Evolutionary conservation across 2,888 invertebrate species (phyloP).

Genomic region (Agrotis ipsilon): DNA sequence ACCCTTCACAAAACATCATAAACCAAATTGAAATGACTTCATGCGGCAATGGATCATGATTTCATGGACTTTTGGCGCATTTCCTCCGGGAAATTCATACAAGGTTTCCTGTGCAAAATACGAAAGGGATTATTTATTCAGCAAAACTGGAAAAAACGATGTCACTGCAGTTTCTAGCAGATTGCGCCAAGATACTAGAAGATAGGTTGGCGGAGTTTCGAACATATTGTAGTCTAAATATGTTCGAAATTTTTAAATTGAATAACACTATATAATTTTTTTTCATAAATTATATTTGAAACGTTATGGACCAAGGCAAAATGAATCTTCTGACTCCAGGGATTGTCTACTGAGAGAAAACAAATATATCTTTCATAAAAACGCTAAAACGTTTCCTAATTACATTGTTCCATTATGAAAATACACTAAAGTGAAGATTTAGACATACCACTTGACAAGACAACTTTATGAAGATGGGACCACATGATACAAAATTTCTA

Average conservation of each 20-base stretch:
- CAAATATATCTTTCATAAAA: background rate
- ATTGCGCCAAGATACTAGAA: conserved; percentile 25
- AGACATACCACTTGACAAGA: background rate
- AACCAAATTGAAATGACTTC: conserved; percentile 38
- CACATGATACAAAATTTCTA: conserved; percentile 12
- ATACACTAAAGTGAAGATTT: conserved; percentile 8
- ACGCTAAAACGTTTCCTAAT: conserved; percentile 16
- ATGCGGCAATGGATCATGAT: conserved; percentile 32
- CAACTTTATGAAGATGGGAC: conserved; percentile 18
- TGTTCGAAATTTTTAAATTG: background rate
- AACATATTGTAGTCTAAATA: conserved; percentile 17
- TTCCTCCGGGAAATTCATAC: conserved; percentile 39
- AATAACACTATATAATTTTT: background rate
- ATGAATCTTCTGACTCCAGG: background rate
- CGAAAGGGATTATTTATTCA: conserved; percentile 33
- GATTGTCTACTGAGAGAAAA: background rate
- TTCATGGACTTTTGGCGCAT: conserved; percentile 12
- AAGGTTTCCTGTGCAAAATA: conserved; percentile 19
- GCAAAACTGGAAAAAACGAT: conserved; percentile 23
- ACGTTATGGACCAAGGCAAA: background rate
- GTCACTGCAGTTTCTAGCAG: conserved; percentile 31
- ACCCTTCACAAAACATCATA: conserved; percentile 30
- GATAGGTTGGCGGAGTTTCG: conserved; percentile 8
- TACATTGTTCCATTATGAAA: conserved; percentile 1
- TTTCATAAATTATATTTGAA: background rate